Evolutionary conservation across 2,797 vertebrate genomes (phyloP).

Genomic region (Bovichtus diacanthus): DNA sequence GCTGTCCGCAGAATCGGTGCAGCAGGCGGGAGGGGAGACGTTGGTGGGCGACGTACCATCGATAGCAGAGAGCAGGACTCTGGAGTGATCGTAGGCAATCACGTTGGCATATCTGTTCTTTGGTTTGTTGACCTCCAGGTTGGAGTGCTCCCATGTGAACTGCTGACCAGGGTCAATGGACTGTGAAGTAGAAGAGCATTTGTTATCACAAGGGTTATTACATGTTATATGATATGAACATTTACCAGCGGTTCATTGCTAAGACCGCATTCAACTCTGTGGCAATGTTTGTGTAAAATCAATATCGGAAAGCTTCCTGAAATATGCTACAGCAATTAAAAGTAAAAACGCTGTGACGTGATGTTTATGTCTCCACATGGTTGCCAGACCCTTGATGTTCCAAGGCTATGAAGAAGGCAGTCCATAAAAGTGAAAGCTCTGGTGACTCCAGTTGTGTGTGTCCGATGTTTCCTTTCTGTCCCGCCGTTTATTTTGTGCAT

Average conservation of each 20-base stretch:
- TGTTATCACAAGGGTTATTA: constrained; percentile 17
- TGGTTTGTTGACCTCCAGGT: constrained; percentile 99
- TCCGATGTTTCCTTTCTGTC: constrained; percentile 10
- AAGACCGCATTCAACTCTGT: background rate
- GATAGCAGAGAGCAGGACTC: constrained; percentile 95
- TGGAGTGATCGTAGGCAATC: constrained; percentile 98
- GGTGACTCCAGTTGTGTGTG: constrained; percentile 45
- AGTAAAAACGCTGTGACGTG: too few relatives aligned
- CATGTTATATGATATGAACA: constrained; percentile 1
- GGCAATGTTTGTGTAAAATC: background rate
- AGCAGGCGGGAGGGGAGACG: constrained; percentile 24
- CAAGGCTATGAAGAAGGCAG: background rate
- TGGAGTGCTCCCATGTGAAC: constrained; percentile 99
- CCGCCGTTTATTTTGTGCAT: background rate
- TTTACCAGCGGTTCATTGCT: background rate
- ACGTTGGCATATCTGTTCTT: constrained; percentile 99
- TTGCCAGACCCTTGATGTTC: constrained; percentile 23
- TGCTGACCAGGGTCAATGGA: constrained; percentile 98
- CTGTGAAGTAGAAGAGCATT: constrained; percentile 81
- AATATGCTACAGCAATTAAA: background rate
- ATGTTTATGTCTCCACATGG: constrained; percentile 31
- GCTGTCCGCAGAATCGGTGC: constrained; percentile 36
- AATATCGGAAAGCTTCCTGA: background rate
- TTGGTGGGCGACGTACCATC: constrained; percentile 88
- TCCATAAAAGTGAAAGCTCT: constrained; percentile 41